These are phyloP conservation scores for Metaphire vulgaris DNA, from an alignment of 1,140 invertebrate species.

Conservation along the genomic window DNA sequence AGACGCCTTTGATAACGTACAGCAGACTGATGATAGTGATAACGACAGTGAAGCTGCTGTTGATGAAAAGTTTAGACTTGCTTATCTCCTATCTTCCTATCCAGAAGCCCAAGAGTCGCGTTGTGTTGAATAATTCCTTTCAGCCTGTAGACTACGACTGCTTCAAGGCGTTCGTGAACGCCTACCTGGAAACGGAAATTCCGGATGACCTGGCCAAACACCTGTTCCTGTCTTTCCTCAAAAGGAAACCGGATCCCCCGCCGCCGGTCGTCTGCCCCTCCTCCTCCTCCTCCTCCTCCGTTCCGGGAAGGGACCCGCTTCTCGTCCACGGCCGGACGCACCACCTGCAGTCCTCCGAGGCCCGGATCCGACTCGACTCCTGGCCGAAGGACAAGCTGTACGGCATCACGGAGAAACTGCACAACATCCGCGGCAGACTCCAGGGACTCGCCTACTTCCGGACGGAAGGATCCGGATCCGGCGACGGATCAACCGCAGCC, in stretches of 20 bases:
- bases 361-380: background rate
- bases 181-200: slow-evolving; percentile 76
- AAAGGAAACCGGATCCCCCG: slow-evolving; percentile 50
- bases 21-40: background rate
- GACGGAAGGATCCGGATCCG: background rate
- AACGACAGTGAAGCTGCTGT: background rate
- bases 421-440: background rate
- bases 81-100: background rate
- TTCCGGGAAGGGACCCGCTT: background rate
- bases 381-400: slow-evolving; percentile 1
- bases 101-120: no score
- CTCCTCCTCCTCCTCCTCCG: background rate
- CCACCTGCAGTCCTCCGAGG: background rate
- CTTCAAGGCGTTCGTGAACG: slow-evolving; percentile 79
- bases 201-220: slow-evolving; percentile 78
- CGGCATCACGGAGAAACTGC: background rate
- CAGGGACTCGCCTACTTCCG: background rate
- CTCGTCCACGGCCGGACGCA: background rate
- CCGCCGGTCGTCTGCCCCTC: background rate
- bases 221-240: slow-evolving; percentile 83
- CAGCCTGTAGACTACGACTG: slow-evolving; percentile 90
- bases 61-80: background rate
- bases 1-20: background rate
- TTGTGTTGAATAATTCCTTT: no score
- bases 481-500: background rate